These are phyloP conservation scores for Lasioglossum villosulum DNA, from an alignment of 2,888 invertebrate species.

Conservation along the genomic window DNA sequence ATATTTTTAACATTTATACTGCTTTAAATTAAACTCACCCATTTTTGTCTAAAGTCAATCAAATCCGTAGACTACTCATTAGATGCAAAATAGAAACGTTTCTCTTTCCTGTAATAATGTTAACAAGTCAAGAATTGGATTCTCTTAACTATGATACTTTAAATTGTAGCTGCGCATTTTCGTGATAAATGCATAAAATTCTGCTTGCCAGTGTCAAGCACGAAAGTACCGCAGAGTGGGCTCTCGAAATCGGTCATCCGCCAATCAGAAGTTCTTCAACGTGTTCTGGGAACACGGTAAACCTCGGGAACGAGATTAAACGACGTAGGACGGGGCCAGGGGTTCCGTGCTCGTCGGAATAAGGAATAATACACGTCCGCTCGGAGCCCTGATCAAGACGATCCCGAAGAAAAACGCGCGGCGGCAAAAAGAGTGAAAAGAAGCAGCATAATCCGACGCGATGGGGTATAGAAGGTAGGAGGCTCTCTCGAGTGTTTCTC, in stretches of 20 bases:
- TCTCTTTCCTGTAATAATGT: no score
- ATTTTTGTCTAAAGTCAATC: no score
- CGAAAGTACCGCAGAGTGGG: neutral
- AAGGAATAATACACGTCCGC: slow-evolving; percentile 6
- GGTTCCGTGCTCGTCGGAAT: neutral
- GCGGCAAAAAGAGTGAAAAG: neutral
- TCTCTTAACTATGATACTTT: no score
- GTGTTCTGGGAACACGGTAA: neutral
- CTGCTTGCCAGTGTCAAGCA: neutral
- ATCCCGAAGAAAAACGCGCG: neutral
- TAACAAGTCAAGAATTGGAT: no score
- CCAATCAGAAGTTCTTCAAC: neutral
- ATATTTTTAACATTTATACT: no score
- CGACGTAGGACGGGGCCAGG: neutral
- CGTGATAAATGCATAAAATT: neutral
- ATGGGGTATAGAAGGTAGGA: slow-evolving; percentile 6
- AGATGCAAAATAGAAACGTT: no score
- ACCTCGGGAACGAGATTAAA: neutral
- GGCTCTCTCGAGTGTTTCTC: slow-evolving; percentile 27
- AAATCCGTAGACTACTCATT: no score
- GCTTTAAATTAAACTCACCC: no score
- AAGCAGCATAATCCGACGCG: slow-evolving; percentile 18
- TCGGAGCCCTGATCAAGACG: neutral
- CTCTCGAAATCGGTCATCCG: neutral
- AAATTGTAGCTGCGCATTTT: no score